A percentile compares a stretch with the other conserved stretches of the same genome.
Conservation (phyloP, 2,113 vertebrate species). For the Heteronetta atricapilla region DNA sequence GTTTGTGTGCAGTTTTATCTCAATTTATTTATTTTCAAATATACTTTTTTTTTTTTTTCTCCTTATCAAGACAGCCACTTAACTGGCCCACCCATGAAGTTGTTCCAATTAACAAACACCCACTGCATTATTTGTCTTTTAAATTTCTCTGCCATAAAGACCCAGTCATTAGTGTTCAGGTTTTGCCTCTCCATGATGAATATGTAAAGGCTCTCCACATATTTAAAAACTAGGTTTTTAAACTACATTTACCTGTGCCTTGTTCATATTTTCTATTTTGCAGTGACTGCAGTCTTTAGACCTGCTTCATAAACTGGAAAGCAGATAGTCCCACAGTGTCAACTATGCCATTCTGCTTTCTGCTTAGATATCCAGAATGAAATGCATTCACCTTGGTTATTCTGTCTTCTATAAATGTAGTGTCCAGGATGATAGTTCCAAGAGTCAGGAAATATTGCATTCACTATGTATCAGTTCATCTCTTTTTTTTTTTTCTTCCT, state of each 20-base stretch:
- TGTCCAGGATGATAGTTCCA: not conserved
- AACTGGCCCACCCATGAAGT: constrained; percentile 21
- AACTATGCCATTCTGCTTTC: rapidly evolving
- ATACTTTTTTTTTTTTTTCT: not conserved
- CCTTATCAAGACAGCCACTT: constrained; percentile 13
- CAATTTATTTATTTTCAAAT: constrained; percentile 30
- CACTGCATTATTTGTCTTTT: constrained; percentile 45
- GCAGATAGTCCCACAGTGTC: not conserved
- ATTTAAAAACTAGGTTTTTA: not conserved
- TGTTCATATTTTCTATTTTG: not conserved
- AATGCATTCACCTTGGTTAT: not conserved
- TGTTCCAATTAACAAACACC: constrained; percentile 42
- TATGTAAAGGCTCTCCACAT: not conserved
- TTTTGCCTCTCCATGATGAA: not conserved
- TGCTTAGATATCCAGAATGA: not conserved
- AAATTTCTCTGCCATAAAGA: constrained; percentile 28
- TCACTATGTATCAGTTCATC: not conserved
- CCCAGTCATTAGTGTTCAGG: constrained; percentile 18
- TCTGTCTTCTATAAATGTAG: not conserved
- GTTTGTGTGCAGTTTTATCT: not conserved
- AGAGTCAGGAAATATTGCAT: not conserved
- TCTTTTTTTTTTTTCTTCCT: not conserved
- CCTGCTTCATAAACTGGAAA: not conserved
- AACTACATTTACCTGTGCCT: not conserved
- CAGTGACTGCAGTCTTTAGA: not conserved